Base-by-base conservation (phyloP, 2,797 vertebrate genomes). In the Tapirus indicus region DNA sequence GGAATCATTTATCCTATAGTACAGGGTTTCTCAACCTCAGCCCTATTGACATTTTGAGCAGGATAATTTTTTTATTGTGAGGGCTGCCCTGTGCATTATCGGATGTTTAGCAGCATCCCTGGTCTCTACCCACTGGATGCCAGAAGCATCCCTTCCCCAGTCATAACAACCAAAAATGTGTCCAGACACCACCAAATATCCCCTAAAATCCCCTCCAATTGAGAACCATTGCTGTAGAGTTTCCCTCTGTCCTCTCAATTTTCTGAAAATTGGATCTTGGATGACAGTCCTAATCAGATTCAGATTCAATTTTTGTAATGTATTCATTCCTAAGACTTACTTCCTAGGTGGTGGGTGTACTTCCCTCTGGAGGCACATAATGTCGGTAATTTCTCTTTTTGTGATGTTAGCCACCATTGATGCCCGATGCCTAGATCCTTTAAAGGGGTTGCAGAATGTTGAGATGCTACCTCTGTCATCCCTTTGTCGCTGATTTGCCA, bases 181-280 rank as follows among this genome's bases (percentile, higher is more conserved):
- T 62, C 27, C 71, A 79, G 49, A 54, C 3, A 21, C 29, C 27
- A 5, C 7, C 35, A 78, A 14, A 5, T 82, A 23, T 35, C 25
- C 80, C 64, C 66, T 21, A 12, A 52, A 49, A 17, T 41, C 7
- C 1, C 25, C 58, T 82, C 18, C 1, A 29, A 0, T 9, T 56
- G 64, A 80, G 25, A 79, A 54, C 2, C 4, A 14, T 3, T 69
- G n/a, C 56, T 71, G 0, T 27, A 6, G 29, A 75, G 14, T 60
- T 27, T 79, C 29, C 62, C 20, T 89, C 44, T 69, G 47, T 49
- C 9, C 20, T 85, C 38, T 79, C 52, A 69, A 20, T 64, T 85
- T 88, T 71, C 21, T 79, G 56, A 78, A 78, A 86, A 83, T 21
- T 58, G 21, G 14, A 83, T 69, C 47, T 66, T 20, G 77, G 16